Evolutionary conservation across 2,797 vertebrate genomes (phyloP), one percentile per base, ranked within the genome.

Genomic region (Silurus aristotelis): DNA sequence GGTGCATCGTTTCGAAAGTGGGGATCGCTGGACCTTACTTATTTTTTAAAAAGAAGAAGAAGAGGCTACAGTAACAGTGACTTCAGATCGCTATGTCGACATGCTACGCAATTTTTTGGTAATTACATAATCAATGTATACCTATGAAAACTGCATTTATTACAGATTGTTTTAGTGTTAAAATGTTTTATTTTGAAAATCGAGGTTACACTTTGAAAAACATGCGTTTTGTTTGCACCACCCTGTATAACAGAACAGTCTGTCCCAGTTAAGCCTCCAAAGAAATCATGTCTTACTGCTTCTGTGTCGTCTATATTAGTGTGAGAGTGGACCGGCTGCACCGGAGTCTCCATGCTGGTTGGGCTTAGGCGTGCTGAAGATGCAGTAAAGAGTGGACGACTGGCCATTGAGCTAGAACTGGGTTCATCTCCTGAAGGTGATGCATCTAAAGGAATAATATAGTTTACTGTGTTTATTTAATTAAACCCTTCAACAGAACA

Each of bases 331-430:
- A 93, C 87, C 0, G 88, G 85, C 46, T 93, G 88, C 0, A 92
- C 92, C 0, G 92, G 90, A 0, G 85, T 91, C 76, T 95, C 96
- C 88, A 94, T 93, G 15, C 94, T 95, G 58, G 93, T 87, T 13
- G 95, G 93, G 88, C 93, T 94, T 86, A 92, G 90, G 22, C 85
- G 91, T 27, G 91, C 52, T 9, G 93, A 92, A 7, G 94, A 90
- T 80, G 80, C 73, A 5, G 93, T 87, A 86, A 84, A 89, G 27
- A 91, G 86, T 9, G 92, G 92, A 79, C 87, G 92, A 68, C 92
- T 86, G 88, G 92, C 92, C 78, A 92, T 58, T 73, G 92, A 85
- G 79, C 90, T 58, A 71, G 93, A 73, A 78, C 87, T 89, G 15
- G 89, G 89, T 48, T 96, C 95, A 43, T 95, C 95, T 89, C 92